Conservation (phyloP, 2,113 vertebrate species). For the Eptatretus burgeri region DNA sequence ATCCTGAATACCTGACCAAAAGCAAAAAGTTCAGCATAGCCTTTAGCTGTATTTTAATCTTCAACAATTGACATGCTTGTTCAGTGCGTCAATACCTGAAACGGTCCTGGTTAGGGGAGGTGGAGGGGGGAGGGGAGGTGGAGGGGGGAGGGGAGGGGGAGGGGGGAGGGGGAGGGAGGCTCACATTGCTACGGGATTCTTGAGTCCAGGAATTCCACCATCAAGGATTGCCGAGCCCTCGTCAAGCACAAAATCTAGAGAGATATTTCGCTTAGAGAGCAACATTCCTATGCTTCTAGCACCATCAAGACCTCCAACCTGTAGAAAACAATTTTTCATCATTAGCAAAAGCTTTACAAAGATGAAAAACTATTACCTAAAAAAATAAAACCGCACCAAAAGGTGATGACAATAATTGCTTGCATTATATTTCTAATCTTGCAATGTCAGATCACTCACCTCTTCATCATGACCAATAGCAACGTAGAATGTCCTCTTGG, state of each 20-base stretch:
- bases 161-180: constrained; percentile 11
- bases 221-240: constrained; percentile 35
- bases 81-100: no score
- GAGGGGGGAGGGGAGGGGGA: no score
- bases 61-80: no score
- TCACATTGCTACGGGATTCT: constrained; percentile 50
- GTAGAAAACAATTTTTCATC: not conserved
- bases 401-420: no score
- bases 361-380: no score
- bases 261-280: constrained; percentile 28
- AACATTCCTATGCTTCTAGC: constrained; percentile 30
- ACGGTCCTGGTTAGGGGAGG: no score
- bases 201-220: constrained; percentile 22
- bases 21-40: no score
- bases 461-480: constrained; percentile 70
- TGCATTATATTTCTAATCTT: no score
- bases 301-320: constrained; percentile 34
- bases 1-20: no score
- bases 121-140: not conserved
- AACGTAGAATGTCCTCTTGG: constrained; percentile 43
- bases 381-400: no score
- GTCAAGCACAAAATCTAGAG: constrained; percentile 41
- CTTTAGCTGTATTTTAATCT: no score
- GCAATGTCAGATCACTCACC: constrained; percentile 17
- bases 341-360: no score